phyloP scores from a whole-genome alignment of 2,797 vertebrate genomes.

The Neomorphus geoffroyi region DNA sequence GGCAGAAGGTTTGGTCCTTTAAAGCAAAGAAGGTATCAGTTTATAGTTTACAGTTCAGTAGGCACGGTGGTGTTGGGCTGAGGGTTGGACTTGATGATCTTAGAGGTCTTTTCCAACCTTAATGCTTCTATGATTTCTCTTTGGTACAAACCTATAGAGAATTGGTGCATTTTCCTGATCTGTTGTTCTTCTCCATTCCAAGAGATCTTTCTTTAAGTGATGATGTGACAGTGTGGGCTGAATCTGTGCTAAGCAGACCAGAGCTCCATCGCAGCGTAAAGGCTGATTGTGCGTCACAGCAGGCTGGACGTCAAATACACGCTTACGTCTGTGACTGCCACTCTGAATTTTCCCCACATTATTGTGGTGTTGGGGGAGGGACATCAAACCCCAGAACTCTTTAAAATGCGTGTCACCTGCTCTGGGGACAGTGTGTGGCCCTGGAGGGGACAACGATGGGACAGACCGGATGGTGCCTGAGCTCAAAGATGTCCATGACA shows the following conservation, averaged over 20 bases:
- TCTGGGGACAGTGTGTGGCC: background rate
- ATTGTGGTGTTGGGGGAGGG: background rate
- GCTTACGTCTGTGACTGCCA: background rate
- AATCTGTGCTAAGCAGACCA: background rate
- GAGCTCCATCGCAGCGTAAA: background rate
- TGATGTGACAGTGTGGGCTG: accelerated
- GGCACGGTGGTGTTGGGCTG: too few species aligned
- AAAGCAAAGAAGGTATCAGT: background rate
- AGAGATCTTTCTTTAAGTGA: background rate
- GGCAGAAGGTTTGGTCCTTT: background rate
- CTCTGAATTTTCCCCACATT: background rate
- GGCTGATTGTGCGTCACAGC: background rate
- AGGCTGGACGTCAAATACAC: background rate
- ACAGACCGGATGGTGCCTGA: background rate
- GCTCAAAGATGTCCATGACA: background rate
- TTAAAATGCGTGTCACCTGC: background rate
- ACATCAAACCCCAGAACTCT: background rate
- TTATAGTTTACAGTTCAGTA: background rate
- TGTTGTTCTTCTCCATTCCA: background rate
- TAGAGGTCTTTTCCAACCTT: too few species aligned
- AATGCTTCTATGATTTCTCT: too few species aligned
- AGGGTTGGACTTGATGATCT: too few species aligned
- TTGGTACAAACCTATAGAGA: too few species aligned
- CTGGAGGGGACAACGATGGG: background rate
- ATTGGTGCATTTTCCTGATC: background rate